phyloP scores from a whole-genome alignment of 2,113 vertebrate genomes.

The Balaeniceps rex region DNA sequence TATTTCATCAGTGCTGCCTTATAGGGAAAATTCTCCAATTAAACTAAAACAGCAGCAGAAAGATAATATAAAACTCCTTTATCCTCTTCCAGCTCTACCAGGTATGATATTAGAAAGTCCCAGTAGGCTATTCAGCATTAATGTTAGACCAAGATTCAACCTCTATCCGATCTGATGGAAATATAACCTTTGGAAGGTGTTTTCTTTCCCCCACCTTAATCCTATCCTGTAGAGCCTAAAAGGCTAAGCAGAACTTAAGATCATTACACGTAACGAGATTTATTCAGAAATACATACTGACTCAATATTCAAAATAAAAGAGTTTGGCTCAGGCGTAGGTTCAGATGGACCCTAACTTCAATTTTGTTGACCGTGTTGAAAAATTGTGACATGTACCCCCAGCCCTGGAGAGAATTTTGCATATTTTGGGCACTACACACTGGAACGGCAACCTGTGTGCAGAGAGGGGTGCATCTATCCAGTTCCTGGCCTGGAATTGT shows the following conservation, averaged over 20 bases:
- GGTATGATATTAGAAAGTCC: not conserved
- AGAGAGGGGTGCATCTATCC: too few relatives aligned
- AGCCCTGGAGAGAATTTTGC: rapidly evolving
- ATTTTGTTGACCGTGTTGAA: not conserved
- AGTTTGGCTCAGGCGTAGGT: not conserved
- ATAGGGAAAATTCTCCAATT: not conserved
- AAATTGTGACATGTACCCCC: too few relatives aligned
- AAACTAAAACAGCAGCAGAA: not conserved
- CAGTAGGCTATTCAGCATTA: not conserved
- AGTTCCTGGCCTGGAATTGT: not conserved
- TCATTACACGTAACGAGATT: not conserved
- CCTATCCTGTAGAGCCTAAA: not conserved
- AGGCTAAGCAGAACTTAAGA: not conserved
- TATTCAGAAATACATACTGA: not conserved
- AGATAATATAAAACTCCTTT: not conserved
- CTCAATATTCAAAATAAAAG: not conserved
- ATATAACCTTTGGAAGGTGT: not conserved
- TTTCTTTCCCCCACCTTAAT: not conserved
- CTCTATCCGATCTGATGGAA: not conserved
- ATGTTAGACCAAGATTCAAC: not conserved
- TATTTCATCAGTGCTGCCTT: not conserved
- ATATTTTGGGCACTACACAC: not conserved
- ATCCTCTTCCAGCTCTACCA: not conserved
- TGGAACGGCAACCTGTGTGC: not conserved
- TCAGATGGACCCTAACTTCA: not conserved